phyloP scores from a whole-genome alignment of 2,888 invertebrate species.

The Apotomis betuletana region DNA sequence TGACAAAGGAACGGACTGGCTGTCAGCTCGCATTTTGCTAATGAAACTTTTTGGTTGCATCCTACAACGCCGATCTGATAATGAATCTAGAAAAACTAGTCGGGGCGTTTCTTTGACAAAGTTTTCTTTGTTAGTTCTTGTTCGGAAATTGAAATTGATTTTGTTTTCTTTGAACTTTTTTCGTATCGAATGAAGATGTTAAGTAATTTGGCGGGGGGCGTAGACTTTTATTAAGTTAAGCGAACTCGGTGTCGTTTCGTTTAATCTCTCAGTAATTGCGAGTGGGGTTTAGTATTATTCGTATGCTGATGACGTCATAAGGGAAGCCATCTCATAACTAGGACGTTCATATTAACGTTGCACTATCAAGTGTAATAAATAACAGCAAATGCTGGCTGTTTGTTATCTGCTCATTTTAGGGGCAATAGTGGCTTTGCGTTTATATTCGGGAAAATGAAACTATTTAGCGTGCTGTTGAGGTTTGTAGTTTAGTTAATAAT shows the following conservation, averaged over 20 bases:
- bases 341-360: constrained; percentile 30
- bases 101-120: constrained; percentile 30
- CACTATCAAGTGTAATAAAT: constrained; percentile 35
- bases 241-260: constrained; percentile 1
- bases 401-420: constrained; percentile 21
- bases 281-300: constrained; percentile 22
- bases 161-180: constrained; percentile 21
- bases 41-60: constrained; percentile 69
- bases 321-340: constrained; percentile 35
- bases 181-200: neutral
- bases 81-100: constrained; percentile 48
- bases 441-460: constrained; percentile 7
- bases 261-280: constrained; percentile 33
- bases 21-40: constrained; percentile 64
- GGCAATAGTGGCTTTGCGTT: constrained; percentile 1
- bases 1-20: constrained; percentile 61
- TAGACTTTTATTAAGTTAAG: constrained; percentile 18
- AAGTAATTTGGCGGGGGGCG: neutral
- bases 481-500: too few species aligned
- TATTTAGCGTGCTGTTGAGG: too few species aligned
- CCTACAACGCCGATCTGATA: constrained; percentile 58
- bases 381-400: constrained; percentile 10
- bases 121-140: constrained; percentile 35
- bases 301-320: constrained; percentile 35
- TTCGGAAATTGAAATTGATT: constrained; percentile 34